phyloP scores from a whole-genome alignment of 2,113 vertebrate genomes.

The Callithrix jacchus region DNA sequence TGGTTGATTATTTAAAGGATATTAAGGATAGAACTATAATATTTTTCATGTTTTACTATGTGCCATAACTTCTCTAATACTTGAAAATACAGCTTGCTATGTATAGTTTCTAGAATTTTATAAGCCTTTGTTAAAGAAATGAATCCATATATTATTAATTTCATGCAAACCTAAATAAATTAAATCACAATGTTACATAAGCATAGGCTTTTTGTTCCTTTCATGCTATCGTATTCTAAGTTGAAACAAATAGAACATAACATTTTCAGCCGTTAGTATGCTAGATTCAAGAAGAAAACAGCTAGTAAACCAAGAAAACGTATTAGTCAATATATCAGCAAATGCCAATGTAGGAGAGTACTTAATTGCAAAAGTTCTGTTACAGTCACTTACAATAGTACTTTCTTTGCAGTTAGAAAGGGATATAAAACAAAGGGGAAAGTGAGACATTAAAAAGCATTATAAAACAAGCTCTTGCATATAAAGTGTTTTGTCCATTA shows the following conservation, averaged over 20 bases:
- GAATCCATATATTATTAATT: neutral
- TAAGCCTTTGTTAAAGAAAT: neutral
- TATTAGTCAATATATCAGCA: neutral
- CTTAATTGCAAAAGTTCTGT: slow-evolving; percentile 15
- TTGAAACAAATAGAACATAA: neutral
- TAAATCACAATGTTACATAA: neutral
- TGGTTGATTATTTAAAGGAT: neutral
- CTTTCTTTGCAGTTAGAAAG: neutral
- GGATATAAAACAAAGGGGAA: neutral
- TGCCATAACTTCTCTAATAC: neutral
- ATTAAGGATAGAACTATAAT: neutral
- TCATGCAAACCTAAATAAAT: neutral
- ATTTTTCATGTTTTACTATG: neutral
- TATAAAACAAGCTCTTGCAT: neutral
- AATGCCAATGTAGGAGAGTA: neutral
- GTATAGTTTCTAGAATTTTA: neutral
- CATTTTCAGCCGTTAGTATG: neutral
- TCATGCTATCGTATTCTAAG: neutral
- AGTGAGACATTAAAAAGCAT: slow-evolving; percentile 5
- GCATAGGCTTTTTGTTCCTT: neutral
- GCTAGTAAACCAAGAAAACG: neutral
- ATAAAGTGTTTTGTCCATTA: neutral
- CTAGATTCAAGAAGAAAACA: neutral
- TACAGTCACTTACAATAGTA: neutral
- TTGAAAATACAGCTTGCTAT: neutral